Percentiles rank a stretch among this genome's conserved stretches.
Conservation (phyloP, 2,113 vertebrate species). For the Epinephelus cyanopodus region DNA sequence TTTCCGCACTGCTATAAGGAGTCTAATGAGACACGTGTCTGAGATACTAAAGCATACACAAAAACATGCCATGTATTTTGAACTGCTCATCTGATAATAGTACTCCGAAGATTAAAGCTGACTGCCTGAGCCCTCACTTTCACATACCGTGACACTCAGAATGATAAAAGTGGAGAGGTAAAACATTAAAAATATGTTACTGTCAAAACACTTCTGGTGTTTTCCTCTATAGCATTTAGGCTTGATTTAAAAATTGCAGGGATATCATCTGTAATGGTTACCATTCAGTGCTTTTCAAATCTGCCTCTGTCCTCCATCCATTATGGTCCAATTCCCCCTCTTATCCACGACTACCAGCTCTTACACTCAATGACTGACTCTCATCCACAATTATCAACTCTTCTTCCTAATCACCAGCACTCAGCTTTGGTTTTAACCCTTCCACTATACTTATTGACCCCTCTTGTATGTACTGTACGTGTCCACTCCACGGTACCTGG, state of each 20-base stretch:
- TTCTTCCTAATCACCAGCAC: slow-evolving; percentile 71
- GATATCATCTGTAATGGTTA: slow-evolving; percentile 42
- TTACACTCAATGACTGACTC: slow-evolving; percentile 65
- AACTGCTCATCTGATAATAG: slow-evolving; percentile 20
- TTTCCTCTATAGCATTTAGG: slow-evolving; percentile 10
- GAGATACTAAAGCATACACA: background rate
- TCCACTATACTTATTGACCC: slow-evolving; percentile 57
- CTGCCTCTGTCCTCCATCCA: slow-evolving; percentile 52
- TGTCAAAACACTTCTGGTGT: slow-evolving; percentile 47
- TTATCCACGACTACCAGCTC: slow-evolving; percentile 65
- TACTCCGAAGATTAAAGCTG: slow-evolving; percentile 35
- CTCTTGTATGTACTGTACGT: slow-evolving; percentile 33
- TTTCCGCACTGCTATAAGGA: background rate
- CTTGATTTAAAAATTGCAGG: slow-evolving; percentile 18
- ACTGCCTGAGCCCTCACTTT: slow-evolving; percentile 31
- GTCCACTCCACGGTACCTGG: slow-evolving; percentile 49
- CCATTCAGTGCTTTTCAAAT: slow-evolving; percentile 50
- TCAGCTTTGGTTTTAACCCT: slow-evolving; percentile 64
- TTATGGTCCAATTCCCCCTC: slow-evolving; percentile 55
- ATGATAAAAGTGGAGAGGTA: slow-evolving; percentile 22
- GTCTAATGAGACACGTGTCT: slow-evolving; percentile 7
- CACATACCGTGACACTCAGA: background rate
- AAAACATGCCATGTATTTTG: slow-evolving; percentile 1
- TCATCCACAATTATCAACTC: slow-evolving; percentile 73
- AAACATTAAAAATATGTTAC: slow-evolving; percentile 37